These are phyloP conservation scores for Malthinus seriepunctatus DNA, from an alignment of 2,888 invertebrate species.

Conservation along the genomic window DNA sequence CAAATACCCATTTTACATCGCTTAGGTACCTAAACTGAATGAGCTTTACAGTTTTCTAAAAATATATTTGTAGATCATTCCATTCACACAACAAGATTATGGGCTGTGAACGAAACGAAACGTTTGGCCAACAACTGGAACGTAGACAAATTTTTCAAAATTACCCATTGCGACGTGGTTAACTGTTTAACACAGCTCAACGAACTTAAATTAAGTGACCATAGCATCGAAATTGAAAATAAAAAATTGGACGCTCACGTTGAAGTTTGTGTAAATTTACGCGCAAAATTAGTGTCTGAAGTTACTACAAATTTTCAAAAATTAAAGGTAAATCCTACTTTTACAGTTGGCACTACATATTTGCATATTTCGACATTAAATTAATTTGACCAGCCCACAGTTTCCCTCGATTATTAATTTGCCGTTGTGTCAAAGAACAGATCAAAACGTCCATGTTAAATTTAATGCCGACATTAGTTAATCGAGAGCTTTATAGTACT, in stretches of 20 bases:
- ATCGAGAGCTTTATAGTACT: too few species aligned
- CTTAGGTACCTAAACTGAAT: slow-evolving; percentile 58
- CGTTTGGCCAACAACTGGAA: slow-evolving; percentile 75
- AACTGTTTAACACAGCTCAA: slow-evolving; percentile 63
- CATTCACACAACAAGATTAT: slow-evolving; percentile 76
- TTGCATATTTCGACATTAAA: too few species aligned
- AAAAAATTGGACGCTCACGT: slow-evolving; percentile 70
- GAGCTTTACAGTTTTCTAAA: background rate
- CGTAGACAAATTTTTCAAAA: slow-evolving; percentile 72
- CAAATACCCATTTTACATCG: slow-evolving; percentile 80
- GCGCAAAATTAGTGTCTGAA: slow-evolving; percentile 80
- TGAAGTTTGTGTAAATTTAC: slow-evolving; percentile 78
- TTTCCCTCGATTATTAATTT: too few species aligned
- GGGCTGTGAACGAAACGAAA: slow-evolving; percentile 75
- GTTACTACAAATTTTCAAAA: slow-evolving; percentile 75
- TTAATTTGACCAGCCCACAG: too few species aligned
- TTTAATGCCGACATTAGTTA: too few species aligned
- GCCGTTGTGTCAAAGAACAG: too few species aligned
- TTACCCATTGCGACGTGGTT: slow-evolving; percentile 67
- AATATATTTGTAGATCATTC: slow-evolving; percentile 66
- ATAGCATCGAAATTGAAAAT: slow-evolving; percentile 60
- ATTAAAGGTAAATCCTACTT: slow-evolving; percentile 70
- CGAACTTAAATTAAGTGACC: slow-evolving; percentile 64
- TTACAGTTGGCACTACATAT: too few species aligned
- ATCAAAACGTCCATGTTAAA: too few species aligned